These are phyloP conservation scores for Elymnias hypermnestra DNA, from an alignment of 1,140 invertebrate genomes.

Conservation along the genomic window DNA sequence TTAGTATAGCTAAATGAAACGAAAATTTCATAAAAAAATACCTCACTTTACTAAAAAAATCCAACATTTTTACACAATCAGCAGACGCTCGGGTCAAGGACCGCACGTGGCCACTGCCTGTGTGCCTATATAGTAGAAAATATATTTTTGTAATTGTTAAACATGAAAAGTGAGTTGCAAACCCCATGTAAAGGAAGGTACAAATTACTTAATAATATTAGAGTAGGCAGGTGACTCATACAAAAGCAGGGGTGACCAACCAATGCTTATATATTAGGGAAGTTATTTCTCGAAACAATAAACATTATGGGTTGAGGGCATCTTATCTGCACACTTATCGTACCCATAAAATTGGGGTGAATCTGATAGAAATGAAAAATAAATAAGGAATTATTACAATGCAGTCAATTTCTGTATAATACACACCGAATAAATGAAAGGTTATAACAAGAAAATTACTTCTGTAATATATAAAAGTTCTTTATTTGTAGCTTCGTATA, in stretches of 20 bases:
- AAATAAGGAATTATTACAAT: not conserved
- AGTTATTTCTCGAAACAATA: slow-evolving; percentile 28
- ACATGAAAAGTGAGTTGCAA: no score
- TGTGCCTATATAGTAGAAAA: no score
- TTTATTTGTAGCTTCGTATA: no score
- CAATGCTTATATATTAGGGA: slow-evolving; percentile 3
- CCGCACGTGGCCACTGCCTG: no score
- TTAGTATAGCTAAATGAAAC: no score
- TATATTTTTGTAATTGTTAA: no score
- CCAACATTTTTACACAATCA: no score
- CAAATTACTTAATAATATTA: slow-evolving; percentile 22
- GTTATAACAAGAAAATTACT: not conserved
- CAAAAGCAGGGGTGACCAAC: slow-evolving; percentile 4
- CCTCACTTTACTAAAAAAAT: no score
- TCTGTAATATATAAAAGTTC: no score
- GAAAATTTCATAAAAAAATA: no score
- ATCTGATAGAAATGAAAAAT: slow-evolving; percentile 15
- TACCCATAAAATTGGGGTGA: slow-evolving; percentile 10
- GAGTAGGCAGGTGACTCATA: slow-evolving; percentile 26
- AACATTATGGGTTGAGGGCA: slow-evolving; percentile 20
- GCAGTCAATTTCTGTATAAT: not conserved
- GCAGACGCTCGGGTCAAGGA: no score
- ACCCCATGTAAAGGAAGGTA: no score
- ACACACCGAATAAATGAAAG: not conserved
- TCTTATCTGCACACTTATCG: slow-evolving; percentile 28